These are phyloP conservation scores for Drosophila melanica DNA, from an alignment of 1,140 invertebrate species.

Conservation along the genomic window DNA sequence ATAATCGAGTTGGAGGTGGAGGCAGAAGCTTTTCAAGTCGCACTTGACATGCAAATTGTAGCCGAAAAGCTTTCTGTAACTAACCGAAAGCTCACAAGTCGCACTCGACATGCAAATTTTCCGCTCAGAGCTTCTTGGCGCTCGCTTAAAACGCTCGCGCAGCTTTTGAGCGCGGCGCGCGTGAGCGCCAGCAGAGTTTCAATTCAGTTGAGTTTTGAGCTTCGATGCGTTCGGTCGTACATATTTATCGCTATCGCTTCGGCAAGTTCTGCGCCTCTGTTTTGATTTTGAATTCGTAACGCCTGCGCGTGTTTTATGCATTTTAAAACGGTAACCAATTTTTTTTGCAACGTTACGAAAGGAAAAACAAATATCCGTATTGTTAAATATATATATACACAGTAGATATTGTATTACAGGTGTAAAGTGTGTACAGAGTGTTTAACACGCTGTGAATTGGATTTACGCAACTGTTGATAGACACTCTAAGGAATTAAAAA, in stretches of 20 bases:
- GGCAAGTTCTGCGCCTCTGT: slow-evolving; percentile 7
- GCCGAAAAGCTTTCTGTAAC: not conserved
- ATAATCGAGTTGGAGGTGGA: not conserved
- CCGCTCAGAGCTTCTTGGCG: slow-evolving; percentile 10
- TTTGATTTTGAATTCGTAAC: slow-evolving; percentile 49
- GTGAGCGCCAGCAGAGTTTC: slow-evolving; percentile 2
- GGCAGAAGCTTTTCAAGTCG: not conserved
- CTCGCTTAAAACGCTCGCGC: not conserved
- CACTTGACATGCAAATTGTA: slow-evolving; percentile 2
- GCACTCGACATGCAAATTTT: slow-evolving; percentile 23
- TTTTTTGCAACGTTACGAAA: slow-evolving; percentile 6
- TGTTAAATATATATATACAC: not conserved
- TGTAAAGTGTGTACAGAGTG: slow-evolving; percentile 13
- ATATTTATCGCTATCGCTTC: slow-evolving; percentile 34
- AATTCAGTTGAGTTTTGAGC: slow-evolving; percentile 71
- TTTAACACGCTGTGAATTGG: slow-evolving; percentile 6
- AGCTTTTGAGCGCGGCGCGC: slow-evolving; percentile 55
- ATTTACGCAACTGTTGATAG: slow-evolving; percentile 4
- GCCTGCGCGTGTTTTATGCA: slow-evolving; percentile 48
- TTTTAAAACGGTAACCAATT: slow-evolving; percentile 4
- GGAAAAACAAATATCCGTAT: slow-evolving; percentile 21
- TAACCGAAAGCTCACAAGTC: not conserved
- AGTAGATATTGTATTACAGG: slow-evolving; percentile 2
- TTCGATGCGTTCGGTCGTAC: slow-evolving; percentile 74
- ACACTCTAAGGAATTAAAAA: not conserved